These are phyloP conservation scores for Pseudococcus jackbeardsleyi DNA, from an alignment of 2,888 invertebrate genomes.

Conservation along the genomic window DNA sequence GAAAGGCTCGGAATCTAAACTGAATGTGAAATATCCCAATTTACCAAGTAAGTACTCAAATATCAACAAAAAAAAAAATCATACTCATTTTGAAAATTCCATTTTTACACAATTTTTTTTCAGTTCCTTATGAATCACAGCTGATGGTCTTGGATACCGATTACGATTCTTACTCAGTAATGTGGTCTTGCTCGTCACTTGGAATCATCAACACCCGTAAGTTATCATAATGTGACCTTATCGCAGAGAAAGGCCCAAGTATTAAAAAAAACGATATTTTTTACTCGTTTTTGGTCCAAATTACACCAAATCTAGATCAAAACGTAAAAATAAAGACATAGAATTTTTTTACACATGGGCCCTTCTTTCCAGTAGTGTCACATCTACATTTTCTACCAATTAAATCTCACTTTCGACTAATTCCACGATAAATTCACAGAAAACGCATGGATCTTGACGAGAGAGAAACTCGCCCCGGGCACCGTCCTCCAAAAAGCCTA, in stretches of 20 bases:
- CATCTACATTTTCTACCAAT: neutral
- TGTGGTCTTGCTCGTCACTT: conserved; percentile 83
- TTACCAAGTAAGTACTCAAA: conserved; percentile 69
- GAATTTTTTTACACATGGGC: too few species aligned
- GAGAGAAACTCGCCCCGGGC: conserved; percentile 77
- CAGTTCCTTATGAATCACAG: conserved; percentile 79
- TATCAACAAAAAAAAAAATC: too few species aligned
- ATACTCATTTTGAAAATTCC: too few species aligned
- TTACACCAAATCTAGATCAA: too few species aligned
- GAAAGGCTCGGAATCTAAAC: conserved; percentile 79
- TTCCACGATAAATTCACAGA: conserved; percentile 70
- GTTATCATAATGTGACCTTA: too few species aligned
- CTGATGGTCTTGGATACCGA: conserved; percentile 82
- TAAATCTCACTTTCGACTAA: neutral
- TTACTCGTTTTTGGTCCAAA: too few species aligned
- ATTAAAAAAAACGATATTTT: too few species aligned
- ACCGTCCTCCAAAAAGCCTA: conserved; percentile 78
- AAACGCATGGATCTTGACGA: conserved; percentile 83
- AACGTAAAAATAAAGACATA: too few species aligned
- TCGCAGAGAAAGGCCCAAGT: too few species aligned
- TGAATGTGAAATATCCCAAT: conserved; percentile 80
- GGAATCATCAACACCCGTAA: conserved; percentile 82
- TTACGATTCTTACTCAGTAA: conserved; percentile 80
- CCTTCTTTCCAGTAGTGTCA: too few species aligned
- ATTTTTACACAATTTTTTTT: too few species aligned